Evolutionary conservation across 1,140 invertebrate species (phyloP).

Genomic region (Drosophila parvula): DNA sequence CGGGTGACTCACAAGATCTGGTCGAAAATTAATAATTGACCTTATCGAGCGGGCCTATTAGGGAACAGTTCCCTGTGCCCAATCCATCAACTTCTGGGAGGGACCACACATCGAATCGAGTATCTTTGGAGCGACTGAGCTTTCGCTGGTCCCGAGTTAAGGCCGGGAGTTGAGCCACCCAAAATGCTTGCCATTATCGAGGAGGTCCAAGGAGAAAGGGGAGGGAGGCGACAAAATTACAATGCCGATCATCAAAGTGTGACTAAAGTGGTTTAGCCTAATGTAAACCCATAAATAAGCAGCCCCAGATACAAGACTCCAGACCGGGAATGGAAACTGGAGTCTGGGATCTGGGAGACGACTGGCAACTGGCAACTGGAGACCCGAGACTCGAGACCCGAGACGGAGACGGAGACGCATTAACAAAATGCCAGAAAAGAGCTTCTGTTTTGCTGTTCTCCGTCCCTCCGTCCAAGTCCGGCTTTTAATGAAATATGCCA

Average conservation of each 20-base stretch:
- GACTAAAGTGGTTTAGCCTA: conserved; percentile 84
- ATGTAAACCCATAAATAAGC: conserved; percentile 83
- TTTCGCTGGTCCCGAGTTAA: conserved; percentile 16
- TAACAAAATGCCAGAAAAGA: conserved; percentile 83
- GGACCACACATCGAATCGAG: conserved; percentile 53
- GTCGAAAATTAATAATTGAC: conserved; percentile 76
- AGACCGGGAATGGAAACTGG: conserved; percentile 25
- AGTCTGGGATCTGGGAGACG: conserved; percentile 11
- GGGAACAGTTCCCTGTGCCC: conserved; percentile 14
- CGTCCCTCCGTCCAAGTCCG: conserved; percentile 23
- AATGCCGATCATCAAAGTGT: conserved; percentile 83
- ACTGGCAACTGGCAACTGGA: too few relatives aligned
- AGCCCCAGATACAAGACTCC: conserved; percentile 37
- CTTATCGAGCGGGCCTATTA: conserved; percentile 63
- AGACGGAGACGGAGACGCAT: conserved; percentile 66
- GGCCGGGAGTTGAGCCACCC: conserved; percentile 51
- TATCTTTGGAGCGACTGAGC: conserved; percentile 29
- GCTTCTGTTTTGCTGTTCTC: conserved; percentile 75
- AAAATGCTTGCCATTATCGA: conserved; percentile 77
- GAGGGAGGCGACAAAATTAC: conserved; percentile 50
- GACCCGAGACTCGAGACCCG: conserved; percentile 11
- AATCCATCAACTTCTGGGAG: conserved; percentile 62
- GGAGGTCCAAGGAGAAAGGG: background rate
- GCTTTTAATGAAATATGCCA: conserved; percentile 82
- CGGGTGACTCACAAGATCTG: conserved; percentile 68